Conservation (phyloP, 2,888 invertebrate genomes). For the Clepsis dumicolana region DNA sequence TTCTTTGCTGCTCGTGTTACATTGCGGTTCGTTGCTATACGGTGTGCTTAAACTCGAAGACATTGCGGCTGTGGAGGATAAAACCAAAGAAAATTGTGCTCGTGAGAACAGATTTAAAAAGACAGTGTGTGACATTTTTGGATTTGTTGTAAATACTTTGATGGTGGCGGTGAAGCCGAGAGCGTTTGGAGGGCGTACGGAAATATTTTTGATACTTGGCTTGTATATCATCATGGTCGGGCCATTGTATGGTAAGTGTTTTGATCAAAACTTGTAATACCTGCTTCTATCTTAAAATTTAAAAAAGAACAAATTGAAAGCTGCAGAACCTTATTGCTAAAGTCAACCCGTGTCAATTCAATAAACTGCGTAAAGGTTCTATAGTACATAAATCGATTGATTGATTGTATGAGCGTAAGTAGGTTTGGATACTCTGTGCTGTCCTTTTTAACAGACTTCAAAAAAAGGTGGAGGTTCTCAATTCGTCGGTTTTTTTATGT, state of each 20-base stretch:
- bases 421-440: too few species aligned
- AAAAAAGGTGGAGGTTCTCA: too few species aligned
- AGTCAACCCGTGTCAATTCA: too few species aligned
- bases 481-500: too few species aligned
- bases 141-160: conserved; percentile 74
- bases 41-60: conserved; percentile 76
- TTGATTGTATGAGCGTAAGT: too few species aligned
- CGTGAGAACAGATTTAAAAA: conserved; percentile 53
- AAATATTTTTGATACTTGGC: conserved; percentile 72
- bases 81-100: conserved; percentile 47
- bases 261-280: neutral
- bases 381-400: too few species aligned
- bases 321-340: too few species aligned
- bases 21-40: conserved; percentile 69
- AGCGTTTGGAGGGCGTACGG: conserved; percentile 64
- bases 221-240: conserved; percentile 80
- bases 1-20: conserved; percentile 66
- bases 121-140: conserved; percentile 64
- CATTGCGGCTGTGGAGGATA: conserved; percentile 53
- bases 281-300: neutral
- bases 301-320: neutral
- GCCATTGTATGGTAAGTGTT: conserved; percentile 80
- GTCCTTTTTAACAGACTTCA: too few species aligned
- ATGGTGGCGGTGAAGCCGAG: conserved; percentile 73
- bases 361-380: too few species aligned